Evolutionary conservation across 2,797 vertebrate genomes (phyloP), one percentile per base, ranked within the genome.

Genomic region (Spondyliosoma cantharus): DNA sequence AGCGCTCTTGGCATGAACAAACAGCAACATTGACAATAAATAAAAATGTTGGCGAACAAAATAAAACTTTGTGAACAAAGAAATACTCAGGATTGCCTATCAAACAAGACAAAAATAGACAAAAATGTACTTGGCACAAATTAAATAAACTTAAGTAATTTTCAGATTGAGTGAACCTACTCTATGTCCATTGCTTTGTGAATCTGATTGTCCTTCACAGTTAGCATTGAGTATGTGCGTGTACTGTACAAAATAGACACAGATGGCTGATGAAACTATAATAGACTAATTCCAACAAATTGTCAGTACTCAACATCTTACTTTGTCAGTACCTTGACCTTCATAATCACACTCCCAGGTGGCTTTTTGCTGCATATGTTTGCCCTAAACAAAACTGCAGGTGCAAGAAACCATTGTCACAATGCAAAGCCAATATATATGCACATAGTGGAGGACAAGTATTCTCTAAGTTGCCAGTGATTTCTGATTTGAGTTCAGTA

Each of bases 21-120:
- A 95, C 94, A 95, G 94, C 93, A 95, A 95, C 90, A 91, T 81
- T 93, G 93, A 95, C 93, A 95, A 96, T 95, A 95, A 95, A 96
- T 95, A 93, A 94, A 37, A 93, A 90, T 59, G 90, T 92, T 91
- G 90, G 90, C 85, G 42, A 94, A 89, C 83, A 93, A 93, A 93
- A 91, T 90, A 90, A 88, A 93, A 89, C 65, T 91, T 89, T 84
- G 86, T 79, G 76, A 92, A 91, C 82, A 87, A 86, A 90, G 80
- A 93, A 37, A 93, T 90, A 94, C 84, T 94, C 86, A 92, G 86
- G 92, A 93, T 95, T 94, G 93, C 93, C 94, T 95, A 94, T 90
- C 78, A 93, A 91, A 93, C 87, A 83, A 90, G 71, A 92, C 84
- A 87, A 89, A 92, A 90, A 88, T 52, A 88, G 83, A 92, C 87